Evolutionary conservation across 2,888 invertebrate species (phyloP), one percentile per base, ranked within the genome.

Genomic region (Danaus chrysippus): DNA sequence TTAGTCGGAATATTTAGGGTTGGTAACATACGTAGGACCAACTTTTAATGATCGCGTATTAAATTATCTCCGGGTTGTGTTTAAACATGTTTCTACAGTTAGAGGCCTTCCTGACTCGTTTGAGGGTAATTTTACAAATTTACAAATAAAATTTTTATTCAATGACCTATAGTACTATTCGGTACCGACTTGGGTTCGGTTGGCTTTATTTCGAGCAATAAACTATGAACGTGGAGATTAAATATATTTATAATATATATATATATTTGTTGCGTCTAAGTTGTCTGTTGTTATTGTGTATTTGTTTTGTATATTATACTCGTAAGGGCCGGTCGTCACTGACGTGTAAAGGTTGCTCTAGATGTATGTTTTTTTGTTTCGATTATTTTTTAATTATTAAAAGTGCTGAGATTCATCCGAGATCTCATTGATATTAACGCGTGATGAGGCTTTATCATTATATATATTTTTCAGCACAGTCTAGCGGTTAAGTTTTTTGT

Each of bases 371-470:
- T 10, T 15, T 49, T 17, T 17, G 2, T 17, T 17, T 17, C 17
- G 17, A 5, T 17, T 49, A 17, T 17, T 15, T 49, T 15, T 49
- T 49, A 15, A n/a, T 15, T 11, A 17, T n/a, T 3, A 65, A 61
- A 65, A 66, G 65, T 65, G 71, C 67, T 66, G 53, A 61, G 68
- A 64, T 67, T 66, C 68, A 65, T 69, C 72, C 60, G 77, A 81
- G 86, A 86, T 86, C 86, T 86, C 86, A 86, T 77, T 81, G 83
- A 80, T 80, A 75, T 79, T 78, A 76, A 77, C 75, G 74, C 78
- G 80, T 83, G 77, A 82, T 79, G 87, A 87, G 86, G 86, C 86
- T 86, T 80, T 76, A 73, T 72, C 65, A 63, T 65, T 78, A 75
- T 74, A 77, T 75, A 77, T 73, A 74, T 75, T 74, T 68, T 76